Base-by-base conservation (phyloP, 1,140 invertebrate species). In the Pogonognathellus flavescens region DNA sequence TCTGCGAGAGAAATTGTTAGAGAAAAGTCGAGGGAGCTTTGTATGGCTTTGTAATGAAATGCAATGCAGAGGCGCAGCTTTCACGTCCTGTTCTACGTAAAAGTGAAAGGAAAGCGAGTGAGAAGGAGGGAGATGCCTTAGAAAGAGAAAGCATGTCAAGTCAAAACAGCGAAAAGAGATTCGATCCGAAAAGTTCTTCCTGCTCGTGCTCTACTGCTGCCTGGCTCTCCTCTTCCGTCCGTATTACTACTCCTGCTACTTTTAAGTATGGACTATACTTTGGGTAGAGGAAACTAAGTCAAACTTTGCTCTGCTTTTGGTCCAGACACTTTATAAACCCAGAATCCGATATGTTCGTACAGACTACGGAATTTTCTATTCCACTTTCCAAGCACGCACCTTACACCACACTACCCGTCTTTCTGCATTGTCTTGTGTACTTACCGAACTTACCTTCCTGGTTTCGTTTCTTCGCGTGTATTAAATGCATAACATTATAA, bases 31-130 rank as follows among this genome's bases (percentile, higher is more conserved):
- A 49, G 41, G 31, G 41, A 49, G 70, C n/a, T 76, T 49, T n/a
- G 14, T n/a, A 25, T 49, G 13, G 25, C n/a, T 25, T 76, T 62
- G 14, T 62, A 18, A 31, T 76, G 70, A 13, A 49, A 50, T 76
- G 70, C 70, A 76, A n/a, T 76, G 70, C 70, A 76, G 70, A 76
- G 70, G 70, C 70, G 62, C 62, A 66, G 62, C 22, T 13, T 66
- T 66, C 25, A 6, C 62, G 18, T 31, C 6, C 0, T 11, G 22
- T 66, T 66, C 70, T n/a, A 41, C 70, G 31, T n/a, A 76, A 76
- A 18, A 76, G 70, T 76, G 16, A 50, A 49, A 76, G 70, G 70
- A n/a, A 50, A 76, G 70, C n/a, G 25, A 50, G n/a, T 41, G 31
- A 49, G 70, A 31, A 76, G 70, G 70, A 13, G 70, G 41, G 70